Base-by-base conservation (phyloP, 1,140 invertebrate genomes). In the Eciton burchellii region DNA sequence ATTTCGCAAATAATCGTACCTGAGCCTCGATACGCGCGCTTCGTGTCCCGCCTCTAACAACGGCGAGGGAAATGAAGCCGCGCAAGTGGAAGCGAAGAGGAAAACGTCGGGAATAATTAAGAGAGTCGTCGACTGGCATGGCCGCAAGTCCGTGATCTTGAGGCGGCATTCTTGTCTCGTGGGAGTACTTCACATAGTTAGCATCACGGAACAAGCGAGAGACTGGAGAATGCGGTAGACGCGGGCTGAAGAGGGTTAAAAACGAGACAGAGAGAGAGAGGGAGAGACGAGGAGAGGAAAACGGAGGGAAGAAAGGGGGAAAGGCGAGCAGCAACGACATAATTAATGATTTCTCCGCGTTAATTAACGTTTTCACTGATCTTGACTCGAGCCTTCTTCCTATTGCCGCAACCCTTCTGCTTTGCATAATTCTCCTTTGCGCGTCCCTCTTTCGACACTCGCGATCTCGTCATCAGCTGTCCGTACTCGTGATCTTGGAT, bases 291-390 rank as follows among this genome's bases (percentile, higher is more conserved):
- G 6, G 35, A 35, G 35, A 35, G 35, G 6, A 52, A 47, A 57
- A 52, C 14, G 79, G 52, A 54, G 49, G 59, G 56, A 19, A 74
- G 76, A 83, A 62, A 63, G 84, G 83, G 63, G 70, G n/a, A 77
- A 68, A 62, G 73, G 14, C 60, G 72, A 82, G 81, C 68, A 77
- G 52, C 56, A 84, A 85, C 89, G 87, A 91, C 86, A 90, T 92
- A 92, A 92, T 93, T 91, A 91, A 93, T 92, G 89, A 93, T 92
- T 91, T 93, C 90, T 90, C 89, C 82, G 77, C 77, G 81, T 82
- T 90, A 93, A 92, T 92, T 92, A 92, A 83, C 70, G 90, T 92
- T 93, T 92, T 92, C 92, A 92, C 91, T 93, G 90, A 88, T 91
- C 89, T 90, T 91, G 87, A 85, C 84, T 89, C 63, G 49, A 79